phyloP scores from a whole-genome alignment of 2,113 vertebrate species.

The Sinosuthora webbiana region DNA sequence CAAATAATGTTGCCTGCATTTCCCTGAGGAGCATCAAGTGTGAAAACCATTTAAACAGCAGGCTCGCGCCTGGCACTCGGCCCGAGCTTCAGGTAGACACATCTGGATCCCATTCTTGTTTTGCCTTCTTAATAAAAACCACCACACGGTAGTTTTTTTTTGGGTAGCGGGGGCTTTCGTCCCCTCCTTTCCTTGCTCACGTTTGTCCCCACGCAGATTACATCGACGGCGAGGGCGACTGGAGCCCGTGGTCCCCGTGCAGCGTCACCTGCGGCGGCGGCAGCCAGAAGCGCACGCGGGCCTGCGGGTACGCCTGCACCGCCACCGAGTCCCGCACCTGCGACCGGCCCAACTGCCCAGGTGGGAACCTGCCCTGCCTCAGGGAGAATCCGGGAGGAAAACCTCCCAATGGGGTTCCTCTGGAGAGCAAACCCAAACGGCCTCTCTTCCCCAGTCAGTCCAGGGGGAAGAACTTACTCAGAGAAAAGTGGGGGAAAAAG shows the following conservation, averaged over 20 bases:
- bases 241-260: constrained; percentile 92
- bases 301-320: constrained; percentile 93
- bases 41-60: constrained; percentile 76
- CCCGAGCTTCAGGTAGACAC: constrained; percentile 70
- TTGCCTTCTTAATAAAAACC: constrained; percentile 43
- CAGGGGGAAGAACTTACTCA: too few relatives aligned
- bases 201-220: constrained; percentile 79
- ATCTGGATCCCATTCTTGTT: constrained; percentile 75
- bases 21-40: constrained; percentile 60
- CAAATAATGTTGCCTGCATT: constrained; percentile 40
- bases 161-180: background rate
- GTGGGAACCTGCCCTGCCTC: constrained; percentile 49
- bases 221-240: constrained; percentile 90
- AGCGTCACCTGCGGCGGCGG: constrained; percentile 91
- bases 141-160: constrained; percentile 14
- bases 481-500: too few relatives aligned
- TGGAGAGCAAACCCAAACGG: too few relatives aligned
- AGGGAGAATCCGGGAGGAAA: too few relatives aligned
- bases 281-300: constrained; percentile 90
- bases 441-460: too few relatives aligned
- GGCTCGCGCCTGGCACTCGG: constrained; percentile 60
- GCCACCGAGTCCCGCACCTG: constrained; percentile 94
- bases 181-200: background rate
- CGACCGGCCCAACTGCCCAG: constrained; percentile 91
- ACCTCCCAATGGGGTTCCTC: too few relatives aligned